Base-by-base conservation (phyloP, 2,888 invertebrate species). In the Scrobipalpa costella region DNA sequence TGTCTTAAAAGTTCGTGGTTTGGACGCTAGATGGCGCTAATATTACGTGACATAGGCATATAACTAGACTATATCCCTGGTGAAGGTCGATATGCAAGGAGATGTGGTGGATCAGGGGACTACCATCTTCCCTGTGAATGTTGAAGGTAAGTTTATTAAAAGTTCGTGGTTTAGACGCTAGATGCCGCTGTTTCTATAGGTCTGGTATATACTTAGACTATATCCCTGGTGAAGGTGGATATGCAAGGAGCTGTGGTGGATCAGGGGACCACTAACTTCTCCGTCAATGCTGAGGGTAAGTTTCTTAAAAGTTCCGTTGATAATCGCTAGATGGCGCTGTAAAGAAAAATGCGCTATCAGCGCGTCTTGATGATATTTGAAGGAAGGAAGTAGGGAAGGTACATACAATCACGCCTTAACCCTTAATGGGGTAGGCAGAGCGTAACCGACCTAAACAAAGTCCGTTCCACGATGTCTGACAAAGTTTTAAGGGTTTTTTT, bases 261-360 rank as follows among this genome's bases (percentile, higher is more conserved):
- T 81, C 95, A 95, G 80, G 99, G 99, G 57, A 97, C 98, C 67
- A 98, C 98, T 72, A 98, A 97, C 90, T 98, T 97, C 87, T 96
- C 97, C 47, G 47, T 47, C 13, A 47, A 47, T 17, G 17, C 15
- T 15, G 47, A 47, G 7, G 47, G 47, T 47, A 7, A 17, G 47
- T 47, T 5, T 2, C 44, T 6, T 13, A 6, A 15, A 44, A 5
- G 6, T 44, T 5, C n/a, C n/a, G 13, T 3, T 2, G 11, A 1
- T n/a, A 6, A 27, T 5, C 44, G 44, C 44, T 44, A 44, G 44
- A 44, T 44, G 44, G 44, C 44, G 44, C 6, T 40, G n/a, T n/a
- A n/a, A n/a, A n/a, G n/a, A n/a, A n/a, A n/a, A n/a, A n/a, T n/a
- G n/a, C n/a, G n/a, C n/a, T n/a, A n/a, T n/a, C n/a, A n/a, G n/a